Conservation (phyloP, 1,140 invertebrate species). For the Mylabris phalerata region DNA sequence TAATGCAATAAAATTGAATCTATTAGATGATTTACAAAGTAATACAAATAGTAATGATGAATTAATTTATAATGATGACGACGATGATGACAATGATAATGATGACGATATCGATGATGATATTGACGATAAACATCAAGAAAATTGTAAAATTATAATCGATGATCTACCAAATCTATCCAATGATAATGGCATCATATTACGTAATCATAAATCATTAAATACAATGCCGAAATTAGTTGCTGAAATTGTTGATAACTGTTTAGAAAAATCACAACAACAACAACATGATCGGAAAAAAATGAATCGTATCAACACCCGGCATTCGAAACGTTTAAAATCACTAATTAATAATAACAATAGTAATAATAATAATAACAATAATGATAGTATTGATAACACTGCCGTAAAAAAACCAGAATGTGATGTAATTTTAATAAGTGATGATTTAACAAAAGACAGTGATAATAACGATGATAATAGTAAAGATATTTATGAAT, state of each 20-base stretch:
- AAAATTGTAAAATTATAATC: neutral
- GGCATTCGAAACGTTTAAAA: slow-evolving; percentile 3
- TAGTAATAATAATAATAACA: slow-evolving; percentile 18
- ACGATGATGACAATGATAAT: slow-evolving; percentile 20
- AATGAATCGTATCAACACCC: neutral
- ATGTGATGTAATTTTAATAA: no score
- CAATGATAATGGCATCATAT: slow-evolving; percentile 45
- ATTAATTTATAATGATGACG: slow-evolving; percentile 39
- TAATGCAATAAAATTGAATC: slow-evolving; percentile 33
- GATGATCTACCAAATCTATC: neutral
- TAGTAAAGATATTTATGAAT: slow-evolving; percentile 46
- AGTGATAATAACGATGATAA: slow-evolving; percentile 14
- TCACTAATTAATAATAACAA: slow-evolving; percentile 2
- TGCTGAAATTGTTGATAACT: neutral
- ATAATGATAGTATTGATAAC: neutral
- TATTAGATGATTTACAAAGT: slow-evolving; percentile 41
- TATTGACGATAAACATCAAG: neutral
- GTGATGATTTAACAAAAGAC: no score
- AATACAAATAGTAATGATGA: slow-evolving; percentile 41
- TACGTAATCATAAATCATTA: slow-evolving; percentile 54
- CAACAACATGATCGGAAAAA: slow-evolving; percentile 1
- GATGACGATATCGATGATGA: neutral
- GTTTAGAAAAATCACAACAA: slow-evolving; percentile 5
- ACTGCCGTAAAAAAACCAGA: neutral
- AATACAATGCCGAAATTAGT: slow-evolving; percentile 36